Conservation (phyloP, 2,113 vertebrate genomes). For the Aphyosemion australe region DNA sequence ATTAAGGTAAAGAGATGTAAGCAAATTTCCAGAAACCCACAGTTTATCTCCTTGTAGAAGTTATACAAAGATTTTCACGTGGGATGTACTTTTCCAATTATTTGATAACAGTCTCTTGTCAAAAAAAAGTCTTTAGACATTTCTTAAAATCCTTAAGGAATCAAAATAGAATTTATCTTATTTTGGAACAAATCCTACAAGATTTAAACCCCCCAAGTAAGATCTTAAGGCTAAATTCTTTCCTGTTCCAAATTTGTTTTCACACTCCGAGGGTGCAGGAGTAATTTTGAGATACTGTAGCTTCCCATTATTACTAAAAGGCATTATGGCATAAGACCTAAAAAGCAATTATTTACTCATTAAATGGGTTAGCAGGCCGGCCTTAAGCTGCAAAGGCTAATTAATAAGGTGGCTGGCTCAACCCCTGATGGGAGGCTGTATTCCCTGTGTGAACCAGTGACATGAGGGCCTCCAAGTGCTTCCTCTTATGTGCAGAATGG, state of each 20-base stretch:
- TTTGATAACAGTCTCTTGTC: slow-evolving; percentile 74
- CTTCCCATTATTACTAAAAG: slow-evolving; percentile 69
- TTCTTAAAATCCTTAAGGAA: slow-evolving; percentile 65
- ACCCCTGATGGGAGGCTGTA: slow-evolving; percentile 52
- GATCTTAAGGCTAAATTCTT: slow-evolving; percentile 59
- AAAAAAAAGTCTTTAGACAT: slow-evolving; percentile 47
- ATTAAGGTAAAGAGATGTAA: neutral
- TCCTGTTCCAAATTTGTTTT: slow-evolving; percentile 65
- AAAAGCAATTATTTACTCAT: slow-evolving; percentile 77
- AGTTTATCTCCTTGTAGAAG: slow-evolving; percentile 45
- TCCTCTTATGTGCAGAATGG: slow-evolving; percentile 37
- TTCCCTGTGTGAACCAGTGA: slow-evolving; percentile 53
- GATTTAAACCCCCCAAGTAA: slow-evolving; percentile 56
- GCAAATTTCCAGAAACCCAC: slow-evolving; percentile 13
- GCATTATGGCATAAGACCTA: slow-evolving; percentile 72
- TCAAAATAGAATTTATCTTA: slow-evolving; percentile 66
- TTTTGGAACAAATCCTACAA: slow-evolving; percentile 66
- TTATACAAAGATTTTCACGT: slow-evolving; percentile 61
- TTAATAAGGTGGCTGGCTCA: slow-evolving; percentile 69
- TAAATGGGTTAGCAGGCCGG: slow-evolving; percentile 77
- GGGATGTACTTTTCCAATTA: slow-evolving; percentile 73
- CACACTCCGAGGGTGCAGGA: slow-evolving; percentile 72
- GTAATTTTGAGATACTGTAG: slow-evolving; percentile 69
- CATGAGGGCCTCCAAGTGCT: slow-evolving; percentile 41
- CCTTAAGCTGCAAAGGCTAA: slow-evolving; percentile 73